Evolutionary conservation across 2,888 invertebrate species (phyloP), one percentile per base, ranked within the genome.

Genomic region (Eupithecia abbreviata): DNA sequence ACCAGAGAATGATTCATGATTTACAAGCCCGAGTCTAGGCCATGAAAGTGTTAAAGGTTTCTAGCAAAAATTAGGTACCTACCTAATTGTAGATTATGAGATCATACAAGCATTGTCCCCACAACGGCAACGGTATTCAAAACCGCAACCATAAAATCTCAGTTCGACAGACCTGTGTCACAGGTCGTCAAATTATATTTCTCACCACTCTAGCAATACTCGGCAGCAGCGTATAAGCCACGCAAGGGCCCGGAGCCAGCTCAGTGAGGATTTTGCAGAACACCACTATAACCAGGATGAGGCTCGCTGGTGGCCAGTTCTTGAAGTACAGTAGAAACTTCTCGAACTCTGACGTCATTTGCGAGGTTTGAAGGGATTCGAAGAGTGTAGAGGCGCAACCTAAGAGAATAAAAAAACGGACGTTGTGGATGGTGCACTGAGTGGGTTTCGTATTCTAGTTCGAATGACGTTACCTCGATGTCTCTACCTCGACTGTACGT

Each of bases 231-330:
- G 84, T 81, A 42, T 85, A 86, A 0, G 85, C 88, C 3, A 93
- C 89, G 65, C 86, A 85, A 0, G 87, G 80, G 67, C 88, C 89
- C 7, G 87, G 83, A 0, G 90, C 91, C 70, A 90, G 90, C 76
- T 93, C 93, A 0, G 92, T 89, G 0, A 92, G 78, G 0, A 87
- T 49, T 81, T 92, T 93, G 84, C 89, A 90, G 77, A 90, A 83
- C 2, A 91, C 10, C 4, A 92, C 88, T 12, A 90, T 80, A 10
- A 89, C 73, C 5, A 92, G 82, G 0, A 86, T 87, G 43, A 90
- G 43, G 0, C 84, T 87, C 0, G 88, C 81, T 0, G 87, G 72
- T 0, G 92, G 89, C 89, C 90, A 90, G 4, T 78, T 73, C 3
- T 80, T 77, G 78, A 90, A 88, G 15, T 85, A 49, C 0, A 85